Evolutionary conservation across 2,888 invertebrate genomes (phyloP).

Genomic region (Cynaeus angustus): DNA sequence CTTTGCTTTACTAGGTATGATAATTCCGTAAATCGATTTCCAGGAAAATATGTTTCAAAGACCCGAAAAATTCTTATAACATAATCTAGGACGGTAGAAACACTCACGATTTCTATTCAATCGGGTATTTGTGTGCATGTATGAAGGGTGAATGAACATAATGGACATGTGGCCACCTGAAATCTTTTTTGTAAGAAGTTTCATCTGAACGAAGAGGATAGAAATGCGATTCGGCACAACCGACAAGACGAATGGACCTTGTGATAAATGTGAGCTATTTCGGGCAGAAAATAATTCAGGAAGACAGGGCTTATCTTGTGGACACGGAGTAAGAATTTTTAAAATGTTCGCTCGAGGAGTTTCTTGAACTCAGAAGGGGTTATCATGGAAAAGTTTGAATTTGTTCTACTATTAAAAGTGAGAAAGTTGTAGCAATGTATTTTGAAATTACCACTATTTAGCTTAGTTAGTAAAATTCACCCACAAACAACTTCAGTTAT

Average conservation of each 20-base stretch:
- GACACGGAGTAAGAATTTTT: background rate
- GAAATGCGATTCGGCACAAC: slow-evolving; percentile 26
- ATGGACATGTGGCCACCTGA: slow-evolving; percentile 36
- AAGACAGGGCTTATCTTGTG: slow-evolving; percentile 4
- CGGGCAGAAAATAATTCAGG: slow-evolving; percentile 28
- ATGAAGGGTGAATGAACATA: slow-evolving; percentile 6
- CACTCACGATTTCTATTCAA: slow-evolving; percentile 13
- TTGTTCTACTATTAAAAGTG: no score
- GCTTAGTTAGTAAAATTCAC: no score
- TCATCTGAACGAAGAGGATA: slow-evolving; percentile 20
- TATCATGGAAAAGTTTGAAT: no score
- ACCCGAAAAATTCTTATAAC: slow-evolving; percentile 14
- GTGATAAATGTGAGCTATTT: slow-evolving; percentile 35
- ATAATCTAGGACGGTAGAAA: slow-evolving; percentile 7
- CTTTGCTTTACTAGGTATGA: background rate
- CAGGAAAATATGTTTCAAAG: slow-evolving; percentile 14
- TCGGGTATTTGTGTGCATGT: slow-evolving; percentile 15
- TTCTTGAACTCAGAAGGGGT: no score
- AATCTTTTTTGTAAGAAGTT: slow-evolving; percentile 20
- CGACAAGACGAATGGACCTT: slow-evolving; percentile 25
- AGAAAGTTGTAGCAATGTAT: no score
- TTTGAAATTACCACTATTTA: no score
- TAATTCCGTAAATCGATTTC: slow-evolving; percentile 16
- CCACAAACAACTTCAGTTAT: no score
- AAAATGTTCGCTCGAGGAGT: background rate